A percentile compares a stretch with the other conserved stretches of the same genome.
These are phyloP conservation scores for Thymallus thymallus DNA, from an alignment of 2,113 vertebrate genomes.

Conservation along the genomic window DNA sequence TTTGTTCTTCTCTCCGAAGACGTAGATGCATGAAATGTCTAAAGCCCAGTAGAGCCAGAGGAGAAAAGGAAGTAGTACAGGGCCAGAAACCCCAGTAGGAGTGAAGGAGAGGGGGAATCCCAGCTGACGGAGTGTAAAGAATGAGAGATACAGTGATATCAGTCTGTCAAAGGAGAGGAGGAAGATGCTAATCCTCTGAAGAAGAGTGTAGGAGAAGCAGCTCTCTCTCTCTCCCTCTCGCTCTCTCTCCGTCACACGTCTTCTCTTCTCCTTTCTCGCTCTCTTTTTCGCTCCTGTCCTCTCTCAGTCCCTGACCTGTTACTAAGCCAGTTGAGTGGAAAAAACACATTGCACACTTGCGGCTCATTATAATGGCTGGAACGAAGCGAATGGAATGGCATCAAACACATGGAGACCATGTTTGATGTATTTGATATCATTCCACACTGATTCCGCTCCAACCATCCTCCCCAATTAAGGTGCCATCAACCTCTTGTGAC, in stretches of 20 bases:
- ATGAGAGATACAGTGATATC: constrained; percentile 46
- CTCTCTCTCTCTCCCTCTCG: constrained; percentile 27
- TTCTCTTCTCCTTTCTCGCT: background rate
- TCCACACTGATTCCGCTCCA: too few species aligned
- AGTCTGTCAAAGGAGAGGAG: constrained; percentile 19
- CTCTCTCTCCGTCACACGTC: background rate
- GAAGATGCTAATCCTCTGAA: constrained; percentile 37
- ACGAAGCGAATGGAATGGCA: too few species aligned
- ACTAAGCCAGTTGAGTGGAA: background rate
- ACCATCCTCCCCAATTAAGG: too few species aligned
- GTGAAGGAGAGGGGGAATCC: background rate
- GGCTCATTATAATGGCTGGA: too few species aligned
- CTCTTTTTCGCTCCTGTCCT: background rate
- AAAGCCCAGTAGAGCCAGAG: background rate
- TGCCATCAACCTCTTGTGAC: too few species aligned
- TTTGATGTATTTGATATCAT: too few species aligned
- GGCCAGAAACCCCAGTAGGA: background rate
- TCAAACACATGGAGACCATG: too few species aligned
- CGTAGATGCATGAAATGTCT: background rate
- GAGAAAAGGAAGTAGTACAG: background rate
- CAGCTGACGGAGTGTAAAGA: too few species aligned
- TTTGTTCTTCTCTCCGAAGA: background rate
- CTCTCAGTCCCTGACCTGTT: background rate
- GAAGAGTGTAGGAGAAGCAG: constrained; percentile 38
- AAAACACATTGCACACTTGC: background rate